Percentiles rank a stretch among this genome's conserved stretches.
Conservation (phyloP, 2,113 vertebrate species). For the Sander lucioperca region DNA sequence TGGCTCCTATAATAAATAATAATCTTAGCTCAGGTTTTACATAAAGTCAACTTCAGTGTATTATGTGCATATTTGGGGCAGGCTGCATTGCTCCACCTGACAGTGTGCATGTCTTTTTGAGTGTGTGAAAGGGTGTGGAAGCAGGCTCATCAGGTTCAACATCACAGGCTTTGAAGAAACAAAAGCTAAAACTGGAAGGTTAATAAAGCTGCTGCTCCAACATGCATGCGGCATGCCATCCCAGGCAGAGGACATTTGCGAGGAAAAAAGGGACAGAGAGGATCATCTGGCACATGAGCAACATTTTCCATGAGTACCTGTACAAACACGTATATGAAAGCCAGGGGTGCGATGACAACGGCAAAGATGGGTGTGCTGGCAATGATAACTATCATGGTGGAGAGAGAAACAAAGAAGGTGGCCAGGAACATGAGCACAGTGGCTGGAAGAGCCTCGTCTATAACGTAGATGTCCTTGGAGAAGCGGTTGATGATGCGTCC, state of each 20-base stretch:
- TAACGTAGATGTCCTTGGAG: conserved; percentile 94
- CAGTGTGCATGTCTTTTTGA: conserved; percentile 5
- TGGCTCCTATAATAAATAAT: neutral
- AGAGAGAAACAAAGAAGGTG: conserved; percentile 87
- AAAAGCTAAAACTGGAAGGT: conserved; percentile 31
- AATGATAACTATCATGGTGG: conserved; percentile 91
- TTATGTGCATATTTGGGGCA: neutral
- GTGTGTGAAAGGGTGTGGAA: conserved; percentile 35
- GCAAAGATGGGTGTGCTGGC: conserved; percentile 91
- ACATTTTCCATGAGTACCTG: conserved; percentile 86
- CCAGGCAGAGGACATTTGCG: conserved; percentile 32
- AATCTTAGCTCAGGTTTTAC: neutral
- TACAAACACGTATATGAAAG: conserved; percentile 88
- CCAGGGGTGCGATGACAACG: conserved; percentile 89
- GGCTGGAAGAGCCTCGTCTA: conserved; percentile 90
- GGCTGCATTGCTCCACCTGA: conserved; percentile 2
- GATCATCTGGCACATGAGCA: neutral
- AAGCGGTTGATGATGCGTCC: conserved; percentile 97
- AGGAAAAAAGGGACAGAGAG: conserved; percentile 9
- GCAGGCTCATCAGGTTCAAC: conserved; percentile 43
- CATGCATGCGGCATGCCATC: conserved; percentile 55
- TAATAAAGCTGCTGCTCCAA: conserved; percentile 39
- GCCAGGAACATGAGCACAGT: conserved; percentile 91
- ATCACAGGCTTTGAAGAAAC: conserved; percentile 44
- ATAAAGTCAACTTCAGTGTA: neutral